A percentile compares a stretch with the other conserved stretches of the same genome.
phyloP scores from a whole-genome alignment of 2,888 invertebrate species.

The Clostera curtula region DNA sequence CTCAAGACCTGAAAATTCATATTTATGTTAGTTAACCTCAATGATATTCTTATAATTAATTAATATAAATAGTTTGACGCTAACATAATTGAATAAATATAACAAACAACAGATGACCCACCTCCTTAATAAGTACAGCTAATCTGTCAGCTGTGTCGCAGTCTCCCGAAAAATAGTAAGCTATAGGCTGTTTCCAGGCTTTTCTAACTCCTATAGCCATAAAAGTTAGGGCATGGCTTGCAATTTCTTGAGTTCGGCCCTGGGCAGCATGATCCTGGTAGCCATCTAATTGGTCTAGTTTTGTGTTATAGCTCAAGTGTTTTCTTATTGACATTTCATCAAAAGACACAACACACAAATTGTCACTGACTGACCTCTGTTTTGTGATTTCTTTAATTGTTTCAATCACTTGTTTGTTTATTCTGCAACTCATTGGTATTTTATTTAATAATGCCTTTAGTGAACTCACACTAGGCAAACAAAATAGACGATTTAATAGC shows the following conservation, averaged over 20 bases:
- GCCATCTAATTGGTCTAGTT: constrained; percentile 10
- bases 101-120: constrained; percentile 2
- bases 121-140: constrained; percentile 12
- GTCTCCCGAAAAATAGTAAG: constrained; percentile 10
- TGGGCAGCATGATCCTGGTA: constrained; percentile 15
- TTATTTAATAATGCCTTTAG: constrained; percentile 15
- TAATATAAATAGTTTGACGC: no score
- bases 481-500: constrained; percentile 17
- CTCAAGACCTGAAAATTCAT: constrained; percentile 6
- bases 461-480: constrained; percentile 14
- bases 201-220: constrained; percentile 16
- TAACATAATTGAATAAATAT: neutral
- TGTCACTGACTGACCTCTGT: constrained; percentile 1
- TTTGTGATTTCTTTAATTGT: constrained; percentile 11
- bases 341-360: constrained; percentile 9
- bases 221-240: constrained; percentile 15
- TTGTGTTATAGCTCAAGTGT: constrained; percentile 10
- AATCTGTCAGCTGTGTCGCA: constrained; percentile 9
- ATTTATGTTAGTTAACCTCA: no score
- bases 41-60: no score
- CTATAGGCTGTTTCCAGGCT: constrained; percentile 15
- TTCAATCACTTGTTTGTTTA: constrained; percentile 13
- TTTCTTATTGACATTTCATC: constrained; percentile 17
- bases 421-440: constrained; percentile 13
- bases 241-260: constrained; percentile 8